These are phyloP conservation scores for Hystrix brachyura DNA, from an alignment of 2,113 vertebrate genomes.

Conservation along the genomic window DNA sequence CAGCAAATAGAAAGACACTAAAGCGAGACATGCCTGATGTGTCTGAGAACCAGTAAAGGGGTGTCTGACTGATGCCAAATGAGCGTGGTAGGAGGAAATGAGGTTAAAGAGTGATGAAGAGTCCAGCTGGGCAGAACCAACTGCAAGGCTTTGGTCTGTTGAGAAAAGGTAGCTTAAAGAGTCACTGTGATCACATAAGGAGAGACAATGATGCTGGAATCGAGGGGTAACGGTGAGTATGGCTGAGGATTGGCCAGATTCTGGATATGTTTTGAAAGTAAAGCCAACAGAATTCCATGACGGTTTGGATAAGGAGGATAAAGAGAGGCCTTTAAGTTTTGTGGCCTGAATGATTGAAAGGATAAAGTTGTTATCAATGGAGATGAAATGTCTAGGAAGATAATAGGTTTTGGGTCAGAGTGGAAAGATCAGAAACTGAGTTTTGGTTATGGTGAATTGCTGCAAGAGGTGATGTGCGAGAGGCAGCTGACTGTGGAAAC, in stretches of 20 bases:
- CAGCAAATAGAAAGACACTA: neutral
- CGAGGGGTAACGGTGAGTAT: neutral
- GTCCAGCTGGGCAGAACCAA: no score
- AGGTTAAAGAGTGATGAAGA: neutral
- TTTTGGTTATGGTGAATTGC: neutral
- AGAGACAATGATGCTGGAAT: neutral
- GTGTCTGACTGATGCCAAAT: neutral
- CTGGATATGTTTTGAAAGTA: neutral
- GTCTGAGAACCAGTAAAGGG: neutral
- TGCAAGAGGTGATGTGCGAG: neutral
- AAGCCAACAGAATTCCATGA: neutral
- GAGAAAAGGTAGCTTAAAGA: neutral
- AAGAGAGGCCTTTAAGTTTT: neutral
- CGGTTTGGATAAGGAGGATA: neutral
- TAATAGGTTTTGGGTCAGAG: fast-evolving
- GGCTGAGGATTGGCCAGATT: neutral
- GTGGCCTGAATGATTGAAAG: neutral
- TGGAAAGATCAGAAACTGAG: neutral
- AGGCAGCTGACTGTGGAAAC: neutral
- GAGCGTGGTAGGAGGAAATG: neutral
- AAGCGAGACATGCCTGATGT: neutral
- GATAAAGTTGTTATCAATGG: neutral
- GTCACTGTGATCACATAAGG: neutral
- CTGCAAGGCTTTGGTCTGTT: neutral
- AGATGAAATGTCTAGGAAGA: neutral